phyloP scores from a whole-genome alignment of 2,113 vertebrate genomes.

The Cairina moschata region DNA sequence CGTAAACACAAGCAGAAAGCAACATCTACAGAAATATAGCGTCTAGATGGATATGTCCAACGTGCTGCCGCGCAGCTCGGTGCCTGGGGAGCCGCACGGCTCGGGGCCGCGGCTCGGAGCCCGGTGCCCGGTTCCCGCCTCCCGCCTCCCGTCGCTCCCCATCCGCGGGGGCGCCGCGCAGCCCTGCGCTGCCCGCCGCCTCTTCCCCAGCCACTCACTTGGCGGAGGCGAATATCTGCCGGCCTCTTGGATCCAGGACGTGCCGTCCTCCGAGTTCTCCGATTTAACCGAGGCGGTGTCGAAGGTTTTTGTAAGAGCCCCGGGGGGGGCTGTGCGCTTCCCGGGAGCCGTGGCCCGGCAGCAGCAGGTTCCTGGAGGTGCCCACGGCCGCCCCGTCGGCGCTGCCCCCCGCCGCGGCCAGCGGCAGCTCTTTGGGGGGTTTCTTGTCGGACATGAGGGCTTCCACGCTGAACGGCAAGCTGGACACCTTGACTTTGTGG shows the following conservation, averaged over 20 bases:
- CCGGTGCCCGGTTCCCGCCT: background rate
- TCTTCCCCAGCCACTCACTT: slow-evolving; percentile 80
- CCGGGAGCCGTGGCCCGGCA: slow-evolving; percentile 68
- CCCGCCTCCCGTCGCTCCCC: background rate
- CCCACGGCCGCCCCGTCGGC: slow-evolving; percentile 68
- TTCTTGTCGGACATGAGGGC: slow-evolving; percentile 92
- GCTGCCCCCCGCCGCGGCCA: slow-evolving; percentile 60
- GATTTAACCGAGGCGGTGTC: slow-evolving; percentile 87
- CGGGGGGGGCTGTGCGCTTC: slow-evolving; percentile 76
- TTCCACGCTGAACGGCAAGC: slow-evolving; percentile 92
- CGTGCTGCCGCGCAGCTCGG: background rate
- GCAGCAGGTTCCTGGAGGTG: slow-evolving; percentile 71
- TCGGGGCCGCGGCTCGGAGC: background rate
- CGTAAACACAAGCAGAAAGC: accelerated
- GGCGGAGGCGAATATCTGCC: slow-evolving; percentile 83
- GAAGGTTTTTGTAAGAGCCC: slow-evolving; percentile 76
- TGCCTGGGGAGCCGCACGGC: background rate
- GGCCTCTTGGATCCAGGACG: slow-evolving; percentile 82
- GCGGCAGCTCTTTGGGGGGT: slow-evolving; percentile 69
- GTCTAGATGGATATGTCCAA: accelerated
- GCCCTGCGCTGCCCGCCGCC: background rate
- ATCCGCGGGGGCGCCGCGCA: background rate
- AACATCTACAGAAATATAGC: accelerated
- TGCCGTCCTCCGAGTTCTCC: slow-evolving; percentile 84
- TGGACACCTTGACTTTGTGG: slow-evolving; percentile 81